Base-by-base conservation (phyloP, 2,113 vertebrate species). In the Anser brachyrhynchus region DNA sequence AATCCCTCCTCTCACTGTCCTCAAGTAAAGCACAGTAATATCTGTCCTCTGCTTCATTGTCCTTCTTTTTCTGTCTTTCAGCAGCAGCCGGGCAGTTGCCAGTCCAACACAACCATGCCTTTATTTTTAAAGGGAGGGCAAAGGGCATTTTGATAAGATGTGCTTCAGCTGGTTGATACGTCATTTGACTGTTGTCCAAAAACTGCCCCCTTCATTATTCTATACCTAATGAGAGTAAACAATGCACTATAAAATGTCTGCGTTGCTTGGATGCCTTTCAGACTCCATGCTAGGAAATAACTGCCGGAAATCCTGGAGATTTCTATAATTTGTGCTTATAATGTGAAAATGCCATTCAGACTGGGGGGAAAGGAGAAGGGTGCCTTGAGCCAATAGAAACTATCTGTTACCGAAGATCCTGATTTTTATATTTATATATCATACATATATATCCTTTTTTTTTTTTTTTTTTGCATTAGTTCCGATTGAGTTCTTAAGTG, bases 51-150 rank as follows among this genome's bases (percentile, higher is more conserved):
- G 52, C 57, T 72, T 25, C 29, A 15, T 66, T 83, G 86, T 52
- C 80, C 81, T 26, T 66, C 64, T 26, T 46, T 67, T 65, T 37
- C 74, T 93, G 67, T 58, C 29, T 51, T 66, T 51, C 1, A 15
- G 78, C 61, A 58, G 77, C 76, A 75, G 55, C 11, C 57, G n/a
- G 3, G 11, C 69, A 21, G 26, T 39, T 84, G 22, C 76, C 54
- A n/a, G 3, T 90, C 71, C 67, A 29, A 25, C 61, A 58, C 79
- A 87, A 71, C 35, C 75, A 81, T 39, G 84, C 59, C 69, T n/a
- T 88, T 62, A n/a, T 92, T 95, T 93, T 78, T 78, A 72, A 57
- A 92, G 86, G 59, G 65, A 80, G 79, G 97, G 49, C 57, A 81
- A 59, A 70, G 65, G 16, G 21, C 55, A 14, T 80, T 62, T 64